phyloP scores from a whole-genome alignment of 2,888 invertebrate species.

The Digitonthophagus gazella region DNA sequence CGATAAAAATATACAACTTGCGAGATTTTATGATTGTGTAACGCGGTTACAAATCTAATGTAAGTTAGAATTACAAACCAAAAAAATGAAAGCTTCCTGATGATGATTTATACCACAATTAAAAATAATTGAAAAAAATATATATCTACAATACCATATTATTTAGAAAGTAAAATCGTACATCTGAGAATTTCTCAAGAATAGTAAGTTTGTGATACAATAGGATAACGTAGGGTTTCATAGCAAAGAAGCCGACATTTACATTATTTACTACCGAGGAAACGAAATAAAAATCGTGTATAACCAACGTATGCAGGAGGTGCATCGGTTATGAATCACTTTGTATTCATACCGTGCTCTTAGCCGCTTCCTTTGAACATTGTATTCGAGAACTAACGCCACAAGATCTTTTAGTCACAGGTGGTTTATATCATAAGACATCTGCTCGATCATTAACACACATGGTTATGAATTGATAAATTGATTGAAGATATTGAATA shows the following conservation, averaged over 20 bases:
- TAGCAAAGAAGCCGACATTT: neutral
- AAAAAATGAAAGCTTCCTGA: neutral
- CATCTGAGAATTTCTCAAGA: no score
- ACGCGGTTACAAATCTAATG: neutral
- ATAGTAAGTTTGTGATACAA: neutral
- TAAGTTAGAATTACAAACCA: neutral
- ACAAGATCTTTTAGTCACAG: neutral
- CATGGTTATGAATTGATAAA: no score
- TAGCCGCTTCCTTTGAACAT: neutral
- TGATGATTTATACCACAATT: neutral
- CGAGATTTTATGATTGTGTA: neutral
- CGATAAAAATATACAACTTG: neutral
- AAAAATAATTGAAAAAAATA: no score
- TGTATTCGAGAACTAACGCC: neutral
- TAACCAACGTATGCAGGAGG: neutral
- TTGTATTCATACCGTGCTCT: neutral
- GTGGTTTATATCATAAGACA: neutral
- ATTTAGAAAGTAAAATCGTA: no score
- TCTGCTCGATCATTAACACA: neutral
- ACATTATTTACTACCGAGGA: neutral
- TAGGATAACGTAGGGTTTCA: neutral
- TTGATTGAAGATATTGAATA: neutral
- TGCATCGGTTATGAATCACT: neutral
- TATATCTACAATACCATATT: no score
- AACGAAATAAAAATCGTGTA: neutral